phyloP scores from a whole-genome alignment of 2,797 vertebrate genomes.

The Danio choprae region DNA sequence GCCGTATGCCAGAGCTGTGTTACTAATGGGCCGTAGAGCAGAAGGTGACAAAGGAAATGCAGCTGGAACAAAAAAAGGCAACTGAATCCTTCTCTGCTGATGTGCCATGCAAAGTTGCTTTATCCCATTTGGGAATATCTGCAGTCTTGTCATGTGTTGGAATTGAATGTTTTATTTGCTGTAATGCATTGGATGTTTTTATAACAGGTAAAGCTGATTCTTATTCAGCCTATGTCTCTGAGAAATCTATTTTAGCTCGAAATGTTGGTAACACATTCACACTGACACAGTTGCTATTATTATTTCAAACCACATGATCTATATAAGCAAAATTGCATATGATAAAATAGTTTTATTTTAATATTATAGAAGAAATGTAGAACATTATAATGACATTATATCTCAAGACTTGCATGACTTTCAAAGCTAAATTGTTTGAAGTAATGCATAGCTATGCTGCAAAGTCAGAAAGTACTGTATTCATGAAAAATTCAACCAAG shows the following conservation, averaged over 20 bases:
- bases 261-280: not conserved
- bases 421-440: not conserved
- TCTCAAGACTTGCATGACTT: not conserved
- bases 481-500: not conserved
- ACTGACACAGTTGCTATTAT: not conserved
- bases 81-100: not conserved
- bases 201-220: not conserved
- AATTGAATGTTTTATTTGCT: not conserved
- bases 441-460: not conserved
- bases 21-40: slow-evolving; percentile 12
- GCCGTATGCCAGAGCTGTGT: slow-evolving; percentile 1
- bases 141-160: not conserved
- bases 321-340: too few species aligned
- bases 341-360: not conserved
- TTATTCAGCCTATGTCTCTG: not conserved
- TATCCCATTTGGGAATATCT: not conserved
- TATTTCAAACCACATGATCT: not conserved
- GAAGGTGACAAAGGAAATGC: slow-evolving; percentile 37
- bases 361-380: not conserved
- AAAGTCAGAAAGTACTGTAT: not conserved
- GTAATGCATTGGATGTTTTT: not conserved
- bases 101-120: not conserved
- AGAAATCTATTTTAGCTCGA: not conserved
- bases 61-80: slow-evolving; percentile 7
- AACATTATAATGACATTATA: not conserved